Conservation (phyloP, 1,140 invertebrate species). For the Penaeus indicus region DNA sequence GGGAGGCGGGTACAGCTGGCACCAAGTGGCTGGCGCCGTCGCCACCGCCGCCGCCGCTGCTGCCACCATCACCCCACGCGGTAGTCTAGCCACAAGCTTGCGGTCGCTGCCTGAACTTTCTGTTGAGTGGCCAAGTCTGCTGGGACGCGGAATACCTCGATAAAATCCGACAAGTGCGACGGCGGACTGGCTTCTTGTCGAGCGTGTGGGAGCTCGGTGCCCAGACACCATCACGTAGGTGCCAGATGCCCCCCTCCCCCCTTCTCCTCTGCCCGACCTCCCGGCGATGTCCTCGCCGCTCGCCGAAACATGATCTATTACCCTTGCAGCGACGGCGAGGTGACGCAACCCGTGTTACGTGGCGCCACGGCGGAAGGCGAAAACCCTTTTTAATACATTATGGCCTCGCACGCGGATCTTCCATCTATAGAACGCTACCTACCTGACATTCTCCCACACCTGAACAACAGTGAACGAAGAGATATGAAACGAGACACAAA, state of each 20-base stretch:
- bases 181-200: conserved; percentile 32
- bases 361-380: too few species aligned
- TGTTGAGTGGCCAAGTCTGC: conserved; percentile 37
- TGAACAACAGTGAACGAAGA: too few species aligned
- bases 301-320: too few species aligned
- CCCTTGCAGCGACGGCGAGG: too few species aligned
- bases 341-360: too few species aligned
- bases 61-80: background rate
- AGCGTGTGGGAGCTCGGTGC: conserved; percentile 30
- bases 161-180: conserved; percentile 31
- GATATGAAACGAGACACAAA: background rate
- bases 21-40: conserved; percentile 13
- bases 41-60: conserved; percentile 10
- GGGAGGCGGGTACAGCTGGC: conserved; percentile 47
- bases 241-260: background rate
- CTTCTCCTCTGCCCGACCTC: too few species aligned
- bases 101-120: conserved; percentile 24
- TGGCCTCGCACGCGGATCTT: too few species aligned
- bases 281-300: too few species aligned
- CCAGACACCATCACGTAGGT: conserved; percentile 12
- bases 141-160: conserved; percentile 36
- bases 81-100: background rate
- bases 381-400: too few species aligned
- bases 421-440: too few species aligned
- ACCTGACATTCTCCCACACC: too few species aligned